These are phyloP conservation scores for Carcina quercana DNA, from an alignment of 2,888 invertebrate genomes.

Conservation along the genomic window DNA sequence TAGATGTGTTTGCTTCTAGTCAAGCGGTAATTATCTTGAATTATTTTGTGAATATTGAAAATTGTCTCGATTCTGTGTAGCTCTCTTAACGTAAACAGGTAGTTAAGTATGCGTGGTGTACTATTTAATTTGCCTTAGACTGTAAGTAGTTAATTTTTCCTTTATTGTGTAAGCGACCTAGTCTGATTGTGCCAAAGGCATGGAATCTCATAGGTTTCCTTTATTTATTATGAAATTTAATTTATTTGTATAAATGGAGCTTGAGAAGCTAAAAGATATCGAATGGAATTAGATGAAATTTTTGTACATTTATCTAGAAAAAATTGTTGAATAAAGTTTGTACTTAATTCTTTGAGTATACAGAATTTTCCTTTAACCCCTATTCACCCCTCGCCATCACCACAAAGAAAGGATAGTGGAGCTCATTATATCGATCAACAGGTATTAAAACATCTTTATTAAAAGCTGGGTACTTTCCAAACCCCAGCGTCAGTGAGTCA, in stretches of 20 bases:
- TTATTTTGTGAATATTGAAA: conserved; percentile 18
- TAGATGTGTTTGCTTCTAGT: conserved; percentile 40
- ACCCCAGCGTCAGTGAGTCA: no score
- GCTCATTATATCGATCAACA: no score
- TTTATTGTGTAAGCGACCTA: conserved; percentile 32
- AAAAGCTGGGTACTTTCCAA: no score
- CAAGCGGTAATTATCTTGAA: conserved; percentile 23
- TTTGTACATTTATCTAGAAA: conserved; percentile 32
- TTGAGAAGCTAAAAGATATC: conserved; percentile 57
- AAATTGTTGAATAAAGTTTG: conserved; percentile 20
- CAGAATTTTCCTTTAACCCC: not conserved
- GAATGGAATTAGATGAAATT: conserved; percentile 39
- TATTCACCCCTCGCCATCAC: not conserved
- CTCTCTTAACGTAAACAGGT: conserved; percentile 36
- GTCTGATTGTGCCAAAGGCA: conserved; percentile 65
- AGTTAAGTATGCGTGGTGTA: conserved; percentile 15
- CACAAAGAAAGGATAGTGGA: no score
- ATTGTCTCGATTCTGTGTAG: conserved; percentile 19
- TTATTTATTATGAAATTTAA: conserved; percentile 29
- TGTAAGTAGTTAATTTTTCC: conserved; percentile 14
- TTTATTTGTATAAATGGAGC: conserved; percentile 26
- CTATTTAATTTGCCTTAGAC: conserved; percentile 15
- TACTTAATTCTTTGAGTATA: conserved; percentile 5
- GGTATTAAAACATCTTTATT: no score
- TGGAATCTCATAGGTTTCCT: conserved; percentile 51